Evolutionary conservation across 2,113 vertebrate genomes (phyloP), one percentile per base, ranked within the genome.

Genomic region (Clarias gariepinus): DNA sequence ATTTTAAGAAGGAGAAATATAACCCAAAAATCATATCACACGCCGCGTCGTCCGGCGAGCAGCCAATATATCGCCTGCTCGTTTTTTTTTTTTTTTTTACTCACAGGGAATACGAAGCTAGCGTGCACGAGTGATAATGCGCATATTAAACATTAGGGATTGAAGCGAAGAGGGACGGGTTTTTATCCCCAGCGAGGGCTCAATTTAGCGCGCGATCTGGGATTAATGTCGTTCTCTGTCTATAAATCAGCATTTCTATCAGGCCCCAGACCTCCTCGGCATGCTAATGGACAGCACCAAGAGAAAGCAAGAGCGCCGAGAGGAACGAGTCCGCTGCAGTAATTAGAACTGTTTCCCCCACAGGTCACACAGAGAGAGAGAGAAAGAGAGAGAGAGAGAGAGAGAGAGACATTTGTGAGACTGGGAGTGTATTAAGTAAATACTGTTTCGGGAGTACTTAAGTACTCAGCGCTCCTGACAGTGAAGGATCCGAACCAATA

Each of bases 211-310:
- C 86, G 88, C 89, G 83, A 90, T 89, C 88, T 84, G 88, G 81
- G 88, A 87, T 90, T 89, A 85, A 90, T 86, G 85, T 85, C 88
- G 58, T 71, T 41, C 82, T 84, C 64, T 30, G 83, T 88, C 86
- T 87, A 87, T 89, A 90, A 91, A 90, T 90, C 90, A 90, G 86
- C 86, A 87, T 87, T 85, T 89, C 82, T 90, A 89, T 91, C 89
- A 90, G 86, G 79, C 74, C 55, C 28, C 69, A 80, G 87, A 87
- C 86, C 87, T 66, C 79, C 86, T 85, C 82, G 77, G 89, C 86
- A 91, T 91, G 89, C 86, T 87, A 91, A 91, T 91, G 84, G 86
- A 71, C 74, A 30, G 83, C 10, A 79, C 68, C 71, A 87, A 91
- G 87, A 85, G 66, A 79, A 79, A 69, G 82, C 73, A 58, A 21